Conservation (phyloP, 53 echinoderm and acorn worm species). For the Henricia sp. region DNA sequence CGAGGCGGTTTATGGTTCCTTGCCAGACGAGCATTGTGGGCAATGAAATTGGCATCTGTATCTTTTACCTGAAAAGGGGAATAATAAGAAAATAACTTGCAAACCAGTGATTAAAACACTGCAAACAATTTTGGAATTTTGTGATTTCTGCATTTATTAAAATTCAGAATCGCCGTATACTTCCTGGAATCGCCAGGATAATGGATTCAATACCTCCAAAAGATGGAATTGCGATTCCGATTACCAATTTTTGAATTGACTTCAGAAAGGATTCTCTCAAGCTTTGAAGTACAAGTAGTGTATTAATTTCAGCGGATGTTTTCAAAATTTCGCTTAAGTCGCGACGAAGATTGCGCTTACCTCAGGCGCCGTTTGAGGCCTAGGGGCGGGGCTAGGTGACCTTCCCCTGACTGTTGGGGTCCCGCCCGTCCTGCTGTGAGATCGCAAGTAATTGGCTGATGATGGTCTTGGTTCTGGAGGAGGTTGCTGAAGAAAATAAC, state of each 20-base stretch:
- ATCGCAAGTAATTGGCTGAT: conserved; percentile 87
- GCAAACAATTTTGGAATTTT: too few species aligned
- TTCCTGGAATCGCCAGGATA: too few species aligned
- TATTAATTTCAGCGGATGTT: not conserved
- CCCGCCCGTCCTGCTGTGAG: conserved; percentile 89
- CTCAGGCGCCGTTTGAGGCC: conserved; percentile 64
- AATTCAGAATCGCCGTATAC: too few species aligned
- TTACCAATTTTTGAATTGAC: too few species aligned
- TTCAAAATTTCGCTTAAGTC: not conserved
- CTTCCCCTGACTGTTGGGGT: conserved; percentile 69
- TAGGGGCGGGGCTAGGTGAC: conserved; percentile 82
- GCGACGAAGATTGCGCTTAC: conserved; percentile 55
- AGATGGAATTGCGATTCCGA: too few species aligned
- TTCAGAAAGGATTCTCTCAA: not conserved
- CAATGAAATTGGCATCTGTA: conserved; percentile 80
- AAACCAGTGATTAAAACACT: too few species aligned
- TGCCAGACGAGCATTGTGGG: conserved; percentile 87
- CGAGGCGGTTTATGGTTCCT: conserved; percentile 73
- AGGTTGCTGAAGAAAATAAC: conserved; percentile 65
- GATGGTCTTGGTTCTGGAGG: conserved; percentile 85
- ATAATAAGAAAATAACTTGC: too few species aligned
- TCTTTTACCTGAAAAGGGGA: conserved; percentile 60
- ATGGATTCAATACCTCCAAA: too few species aligned
- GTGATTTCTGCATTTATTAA: too few species aligned
- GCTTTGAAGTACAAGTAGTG: not conserved